Evolutionary conservation across 2,888 invertebrate genomes (phyloP), one percentile per base, ranked within the genome.

Genomic region (Tanypteryx hageni): DNA sequence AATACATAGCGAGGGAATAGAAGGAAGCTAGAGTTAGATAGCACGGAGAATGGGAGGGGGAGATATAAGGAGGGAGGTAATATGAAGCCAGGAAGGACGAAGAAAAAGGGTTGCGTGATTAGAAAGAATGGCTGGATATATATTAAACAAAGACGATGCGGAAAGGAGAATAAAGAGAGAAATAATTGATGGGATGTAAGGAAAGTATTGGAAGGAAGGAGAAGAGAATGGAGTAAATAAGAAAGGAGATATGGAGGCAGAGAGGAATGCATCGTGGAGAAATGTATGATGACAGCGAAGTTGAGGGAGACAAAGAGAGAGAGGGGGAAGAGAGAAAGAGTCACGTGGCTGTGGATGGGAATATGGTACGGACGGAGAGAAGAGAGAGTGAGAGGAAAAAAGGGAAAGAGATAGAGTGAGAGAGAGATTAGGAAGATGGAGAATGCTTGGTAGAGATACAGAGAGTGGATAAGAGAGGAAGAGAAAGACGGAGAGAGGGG

Each of bases 1-100:
- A 57, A 57, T n/a, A n/a, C n/a, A n/a, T 83, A 56, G 57, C 44
- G 57, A 83, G 83, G 83, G 57, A 83, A 56, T 57, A 56, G 57
- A 11, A 83, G 83, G 83, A 83, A 83, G 57, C 44, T 56, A 57
- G 56, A 44, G 57, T 14, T 4, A 18, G 83, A 83, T 83, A 57
- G 56, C 56, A 57, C 57, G 16, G 83, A 44, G 83, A 83, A 44
- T 57, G 44, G 83, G 44, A 44, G n/a, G 5, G n/a, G n/a, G 64
- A 64, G 10, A 64, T 7, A 64, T 7, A 64, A 18, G 11, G 13
- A n/a, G 64, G 64, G 16, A n/a, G 64, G n/a, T 7, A 57, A 31
- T 27, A 44, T 8, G n/a, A 5, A 44, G 5, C 8, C 0, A 2
- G 82, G 31, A 13, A 44, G 0, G 16, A 82, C 14, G 82, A 44